Conservation (phyloP, 2,797 vertebrate species). For the Hippoglossus hippoglossus region DNA sequence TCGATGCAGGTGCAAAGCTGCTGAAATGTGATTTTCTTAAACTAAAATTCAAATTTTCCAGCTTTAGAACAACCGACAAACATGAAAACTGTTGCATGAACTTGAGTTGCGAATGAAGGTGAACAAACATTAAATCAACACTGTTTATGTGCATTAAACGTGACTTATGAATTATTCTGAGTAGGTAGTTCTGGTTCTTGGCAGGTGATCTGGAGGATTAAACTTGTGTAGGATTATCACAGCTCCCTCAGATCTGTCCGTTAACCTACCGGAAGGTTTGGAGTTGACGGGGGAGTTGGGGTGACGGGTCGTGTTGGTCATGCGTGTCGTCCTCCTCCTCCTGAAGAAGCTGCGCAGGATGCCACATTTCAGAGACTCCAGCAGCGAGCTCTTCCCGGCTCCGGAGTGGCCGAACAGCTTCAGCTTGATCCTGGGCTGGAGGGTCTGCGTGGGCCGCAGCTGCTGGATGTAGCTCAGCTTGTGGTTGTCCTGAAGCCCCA, state of each 20-base stretch:
- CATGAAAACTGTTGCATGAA: too few species aligned
- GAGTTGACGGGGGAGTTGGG: conserved; percentile 92
- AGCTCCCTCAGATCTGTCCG: not conserved
- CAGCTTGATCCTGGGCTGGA: conserved; percentile 92
- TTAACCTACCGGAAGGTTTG: conserved; percentile 89
- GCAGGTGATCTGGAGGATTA: conserved; percentile 7
- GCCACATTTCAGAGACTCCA: conserved; percentile 96
- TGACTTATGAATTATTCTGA: not conserved
- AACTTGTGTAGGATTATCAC: conserved; percentile 19
- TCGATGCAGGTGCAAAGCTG: too few species aligned
- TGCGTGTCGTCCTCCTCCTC: conserved; percentile 89
- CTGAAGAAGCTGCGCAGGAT: conserved; percentile 96
- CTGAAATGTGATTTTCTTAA: too few species aligned
- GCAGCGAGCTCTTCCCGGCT: conserved; percentile 91
- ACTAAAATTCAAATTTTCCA: too few species aligned
- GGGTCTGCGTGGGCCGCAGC: conserved; percentile 89
- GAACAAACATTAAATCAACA: not conserved
- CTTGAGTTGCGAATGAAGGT: too few species aligned
- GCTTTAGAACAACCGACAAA: too few species aligned
- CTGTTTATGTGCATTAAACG: not conserved
- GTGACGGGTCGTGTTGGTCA: conserved; percentile 88
- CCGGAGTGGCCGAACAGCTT: conserved; percentile 94
- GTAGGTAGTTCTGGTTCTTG: not conserved
- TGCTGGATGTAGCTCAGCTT: conserved; percentile 93
- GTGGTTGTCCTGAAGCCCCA: conserved; percentile 87